These are phyloP conservation scores for Fistularia commersonii DNA, from an alignment of 2,797 vertebrate genomes.

Conservation along the genomic window DNA sequence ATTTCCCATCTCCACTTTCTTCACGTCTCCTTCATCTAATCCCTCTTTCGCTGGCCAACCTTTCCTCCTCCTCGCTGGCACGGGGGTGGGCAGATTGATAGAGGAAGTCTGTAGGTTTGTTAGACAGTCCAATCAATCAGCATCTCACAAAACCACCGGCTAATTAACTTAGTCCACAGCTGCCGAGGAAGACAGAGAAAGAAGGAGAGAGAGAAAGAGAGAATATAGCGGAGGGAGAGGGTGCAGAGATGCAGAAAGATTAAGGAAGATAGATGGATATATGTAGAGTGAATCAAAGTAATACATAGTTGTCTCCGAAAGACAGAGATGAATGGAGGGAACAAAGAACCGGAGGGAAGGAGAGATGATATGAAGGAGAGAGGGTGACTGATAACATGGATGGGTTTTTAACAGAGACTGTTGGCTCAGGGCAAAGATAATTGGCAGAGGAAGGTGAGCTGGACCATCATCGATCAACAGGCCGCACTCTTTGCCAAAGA, in stretches of 20 bases:
- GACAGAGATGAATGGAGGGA: conserved; percentile 52
- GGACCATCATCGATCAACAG: conserved; percentile 66
- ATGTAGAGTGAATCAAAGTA: conserved; percentile 48
- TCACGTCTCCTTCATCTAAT: not conserved
- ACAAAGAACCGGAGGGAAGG: conserved; percentile 44
- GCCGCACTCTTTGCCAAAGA: conserved; percentile 53
- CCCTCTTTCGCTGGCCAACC: conserved; percentile 16
- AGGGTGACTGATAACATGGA: conserved; percentile 68
- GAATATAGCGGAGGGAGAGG: conserved; percentile 16
- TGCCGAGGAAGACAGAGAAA: conserved; percentile 44
- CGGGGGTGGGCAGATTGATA: conserved; percentile 71
- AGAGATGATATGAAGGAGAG: conserved; percentile 57
- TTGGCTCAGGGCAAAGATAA: conserved; percentile 63
- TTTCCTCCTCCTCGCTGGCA: conserved; percentile 62
- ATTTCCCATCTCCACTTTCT: conserved; percentile 9
- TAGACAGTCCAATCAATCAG: conserved; percentile 77
- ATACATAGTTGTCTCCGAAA: conserved; percentile 33
- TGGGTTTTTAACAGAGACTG: conserved; percentile 66
- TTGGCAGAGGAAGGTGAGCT: conserved; percentile 69
- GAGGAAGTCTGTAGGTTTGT: conserved; percentile 73
- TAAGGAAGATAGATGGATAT: conserved; percentile 45
- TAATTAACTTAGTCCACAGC: conserved; percentile 80
- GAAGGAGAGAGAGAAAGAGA: not conserved
- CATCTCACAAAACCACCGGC: conserved; percentile 75
- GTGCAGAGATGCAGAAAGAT: conserved; percentile 53